Percentiles rank a stretch among this genome's conserved stretches.
These are phyloP conservation scores for Erythrolamprus reginae DNA, from an alignment of 2,113 vertebrate genomes.

Conservation along the genomic window DNA sequence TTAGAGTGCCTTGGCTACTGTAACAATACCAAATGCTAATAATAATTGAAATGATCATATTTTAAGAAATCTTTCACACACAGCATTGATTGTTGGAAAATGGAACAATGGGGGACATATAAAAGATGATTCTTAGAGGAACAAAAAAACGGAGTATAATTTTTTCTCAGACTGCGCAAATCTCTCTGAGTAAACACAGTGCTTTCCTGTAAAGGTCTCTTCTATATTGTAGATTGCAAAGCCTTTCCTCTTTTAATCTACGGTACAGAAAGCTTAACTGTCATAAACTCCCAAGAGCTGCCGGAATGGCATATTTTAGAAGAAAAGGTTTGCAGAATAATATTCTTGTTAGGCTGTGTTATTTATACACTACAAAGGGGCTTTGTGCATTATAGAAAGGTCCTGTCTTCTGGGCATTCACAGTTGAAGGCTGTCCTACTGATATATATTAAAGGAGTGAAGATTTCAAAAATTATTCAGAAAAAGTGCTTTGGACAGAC, in stretches of 20 bases:
- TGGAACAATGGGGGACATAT: background rate
- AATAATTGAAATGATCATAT: slow-evolving; percentile 25
- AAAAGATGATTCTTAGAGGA: background rate
- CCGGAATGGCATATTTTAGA: background rate
- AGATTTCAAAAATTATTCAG: background rate
- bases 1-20: background rate
- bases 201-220: background rate
- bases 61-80: slow-evolving; percentile 37
- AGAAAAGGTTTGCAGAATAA: background rate
- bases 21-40: background rate
- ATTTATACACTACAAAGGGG: slow-evolving; percentile 1
- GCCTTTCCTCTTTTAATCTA: background rate
- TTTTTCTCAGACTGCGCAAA: background rate
- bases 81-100: slow-evolving; percentile 12
- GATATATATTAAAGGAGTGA: background rate
- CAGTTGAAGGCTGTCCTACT: rapidly evolving
- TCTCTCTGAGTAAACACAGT: background rate
- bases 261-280: background rate
- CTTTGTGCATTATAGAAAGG: background rate
- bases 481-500: background rate
- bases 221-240: background rate
- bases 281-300: background rate
- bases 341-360: background rate
- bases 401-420: background rate
- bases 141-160: background rate